These are phyloP conservation scores for Hemiscyllium ocellatum DNA, from an alignment of 2,113 vertebrate genomes.

Conservation along the genomic window DNA sequence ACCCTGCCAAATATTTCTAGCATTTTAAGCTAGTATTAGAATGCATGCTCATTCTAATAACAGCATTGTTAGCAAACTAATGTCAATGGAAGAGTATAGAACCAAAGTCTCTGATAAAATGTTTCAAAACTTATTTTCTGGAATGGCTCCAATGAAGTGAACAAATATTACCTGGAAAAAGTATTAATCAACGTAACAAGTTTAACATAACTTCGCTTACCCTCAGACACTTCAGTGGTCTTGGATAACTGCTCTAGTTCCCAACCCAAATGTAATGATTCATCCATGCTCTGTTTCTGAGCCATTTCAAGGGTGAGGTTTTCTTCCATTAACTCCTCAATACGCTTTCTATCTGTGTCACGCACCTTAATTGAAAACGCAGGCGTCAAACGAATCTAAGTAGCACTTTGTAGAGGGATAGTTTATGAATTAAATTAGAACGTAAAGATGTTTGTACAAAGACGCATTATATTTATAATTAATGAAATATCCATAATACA, in stretches of 20 bases:
- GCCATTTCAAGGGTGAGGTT: conserved; percentile 94
- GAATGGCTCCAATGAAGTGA: not conserved
- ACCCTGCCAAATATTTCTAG: not conserved
- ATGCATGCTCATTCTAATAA: not conserved
- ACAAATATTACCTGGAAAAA: not conserved
- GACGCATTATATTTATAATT: not conserved
- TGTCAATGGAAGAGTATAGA: not conserved
- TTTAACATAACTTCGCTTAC: conserved; percentile 51
- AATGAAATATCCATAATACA: not conserved
- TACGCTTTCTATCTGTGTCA: conserved; percentile 90
- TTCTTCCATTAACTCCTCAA: conserved; percentile 95
- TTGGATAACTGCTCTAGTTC: conserved; percentile 93
- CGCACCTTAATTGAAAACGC: conserved; percentile 64
- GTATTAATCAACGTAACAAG: not conserved
- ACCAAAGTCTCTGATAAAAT: not conserved
- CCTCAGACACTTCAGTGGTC: conserved; percentile 81
- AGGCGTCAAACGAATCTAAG: not conserved
- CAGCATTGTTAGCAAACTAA: not conserved
- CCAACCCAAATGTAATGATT: conserved; percentile 95
- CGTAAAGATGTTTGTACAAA: not conserved
- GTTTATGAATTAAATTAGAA: conserved; percentile 32
- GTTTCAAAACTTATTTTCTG: not conserved
- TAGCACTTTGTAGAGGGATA: not conserved
- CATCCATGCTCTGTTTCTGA: conserved; percentile 98
- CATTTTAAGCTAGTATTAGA: not conserved